Conservation (phyloP, 92 coral and sea anemone species). For the Epizoanthus illoricatus region DNA sequence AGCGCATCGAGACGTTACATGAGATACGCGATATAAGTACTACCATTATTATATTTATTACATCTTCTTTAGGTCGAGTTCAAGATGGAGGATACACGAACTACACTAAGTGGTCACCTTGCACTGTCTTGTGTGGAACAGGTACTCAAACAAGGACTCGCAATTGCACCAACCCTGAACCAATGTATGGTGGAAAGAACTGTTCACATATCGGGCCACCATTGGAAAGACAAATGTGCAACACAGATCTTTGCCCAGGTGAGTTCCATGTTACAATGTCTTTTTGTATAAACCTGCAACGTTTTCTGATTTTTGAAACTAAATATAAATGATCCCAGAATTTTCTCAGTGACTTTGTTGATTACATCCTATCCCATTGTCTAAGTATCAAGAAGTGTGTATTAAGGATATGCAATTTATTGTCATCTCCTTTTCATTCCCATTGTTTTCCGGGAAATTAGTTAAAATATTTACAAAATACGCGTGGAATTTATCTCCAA, state of each 20-base stretch:
- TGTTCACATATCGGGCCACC: constrained; percentile 48
- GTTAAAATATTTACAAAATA: too few relatives aligned
- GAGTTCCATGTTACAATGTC: background rate
- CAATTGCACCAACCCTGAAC: constrained; percentile 55
- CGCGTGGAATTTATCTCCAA: too few relatives aligned
- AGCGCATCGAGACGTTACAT: too few relatives aligned
- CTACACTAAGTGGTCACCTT: constrained; percentile 61
- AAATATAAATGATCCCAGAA: too few relatives aligned
- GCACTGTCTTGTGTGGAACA: constrained; percentile 56
- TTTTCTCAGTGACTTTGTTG: background rate
- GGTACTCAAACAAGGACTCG: constrained; percentile 51
- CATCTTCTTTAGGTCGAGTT: constrained; percentile 26
- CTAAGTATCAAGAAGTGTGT: too few relatives aligned
- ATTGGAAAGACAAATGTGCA: constrained; percentile 43
- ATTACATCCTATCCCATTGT: background rate
- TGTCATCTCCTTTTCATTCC: too few relatives aligned
- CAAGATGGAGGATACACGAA: constrained; percentile 58
- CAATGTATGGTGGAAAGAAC: constrained; percentile 46
- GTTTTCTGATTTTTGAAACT: background rate
- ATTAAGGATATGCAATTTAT: too few relatives aligned
- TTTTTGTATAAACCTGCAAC: background rate
- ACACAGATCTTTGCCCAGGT: constrained; percentile 59
- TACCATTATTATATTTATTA: background rate
- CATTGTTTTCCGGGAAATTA: too few relatives aligned
- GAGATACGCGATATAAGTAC: too few relatives aligned